Evolutionary conservation across 2,797 vertebrate genomes (phyloP), one percentile per base, ranked within the genome.

Genomic region (Channallabes apus): DNA sequence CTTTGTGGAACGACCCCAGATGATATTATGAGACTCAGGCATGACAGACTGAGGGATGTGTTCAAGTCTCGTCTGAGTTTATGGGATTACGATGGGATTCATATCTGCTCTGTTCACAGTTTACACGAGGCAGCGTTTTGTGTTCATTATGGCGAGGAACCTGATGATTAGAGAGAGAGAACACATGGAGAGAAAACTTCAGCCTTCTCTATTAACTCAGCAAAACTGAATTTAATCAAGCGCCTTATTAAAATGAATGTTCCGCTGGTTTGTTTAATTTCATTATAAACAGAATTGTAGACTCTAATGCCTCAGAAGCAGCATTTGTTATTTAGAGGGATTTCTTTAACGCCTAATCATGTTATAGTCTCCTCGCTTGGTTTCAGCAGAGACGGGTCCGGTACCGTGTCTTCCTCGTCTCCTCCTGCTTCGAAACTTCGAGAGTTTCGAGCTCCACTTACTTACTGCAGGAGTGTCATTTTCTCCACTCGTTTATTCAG

Each of bases 171-270:
- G n/a, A 64, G 24, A 58, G 18, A 58, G 18, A 18, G 41, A 41
- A 51, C 54, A 79, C 22, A 64, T 2, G 4, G 4, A 24, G 14
- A 75, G 59, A 77, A 82, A 71, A 68, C 68, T 29, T 61, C 32
- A 29, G 14, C 84, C 59, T 80, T 41, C 35, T 65, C 29, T 76
- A 81, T 80, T 6, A 81, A 73, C 65, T 41, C 35, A 0, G 38
- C n/a, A n/a, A 73, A 80, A 56, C 32, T 6, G 69, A 58, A 75
- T 54, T 38, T 56, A 85, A 85, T 85, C 65, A 65, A 11, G 1
- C 5, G 5, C 5, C 46, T 18, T 41, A 58, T 82, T 75, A 56
- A 67, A 75, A 41, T 58, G 17, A 65, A 76, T 51, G 78, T 41
- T 41, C 56, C 81, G 59, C 17, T 3, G n/a, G 6, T 61, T 59